Evolutionary conservation across 2,888 invertebrate species (phyloP).

Genomic region (Aphodius sticticus): DNA sequence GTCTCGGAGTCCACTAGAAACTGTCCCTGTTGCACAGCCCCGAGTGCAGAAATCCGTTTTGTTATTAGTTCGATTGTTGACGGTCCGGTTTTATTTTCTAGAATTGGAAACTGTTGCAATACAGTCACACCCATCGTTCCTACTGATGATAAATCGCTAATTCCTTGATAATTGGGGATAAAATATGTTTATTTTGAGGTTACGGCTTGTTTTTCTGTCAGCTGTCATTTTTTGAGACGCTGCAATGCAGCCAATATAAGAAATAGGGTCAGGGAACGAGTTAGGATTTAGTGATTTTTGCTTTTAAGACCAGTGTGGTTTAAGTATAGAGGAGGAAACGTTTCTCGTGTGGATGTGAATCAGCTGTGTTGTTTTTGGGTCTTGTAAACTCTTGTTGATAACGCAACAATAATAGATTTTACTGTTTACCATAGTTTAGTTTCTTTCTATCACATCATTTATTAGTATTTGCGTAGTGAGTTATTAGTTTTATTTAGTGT

Average conservation of each 20-base stretch:
- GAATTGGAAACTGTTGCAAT: conserved; percentile 86
- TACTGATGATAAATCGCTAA: not conserved
- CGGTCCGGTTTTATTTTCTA: conserved; percentile 89
- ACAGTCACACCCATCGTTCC: conserved; percentile 71
- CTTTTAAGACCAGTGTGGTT: too few relatives aligned
- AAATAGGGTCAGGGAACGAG: not conserved
- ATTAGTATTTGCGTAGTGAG: too few relatives aligned
- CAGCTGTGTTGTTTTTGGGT: too few relatives aligned
- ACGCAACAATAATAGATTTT: too few relatives aligned
- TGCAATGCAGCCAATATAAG: not conserved
- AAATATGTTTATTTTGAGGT: not conserved
- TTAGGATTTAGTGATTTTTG: too few relatives aligned
- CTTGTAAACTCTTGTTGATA: too few relatives aligned
- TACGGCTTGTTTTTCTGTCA: not conserved
- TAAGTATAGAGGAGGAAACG: too few relatives aligned
- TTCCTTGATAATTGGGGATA: not conserved
- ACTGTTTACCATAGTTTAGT: too few relatives aligned
- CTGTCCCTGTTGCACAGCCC: conserved; percentile 87
- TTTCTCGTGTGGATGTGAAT: too few relatives aligned
- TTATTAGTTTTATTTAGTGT: too few relatives aligned
- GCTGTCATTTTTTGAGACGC: not conserved
- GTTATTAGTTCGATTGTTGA: conserved; percentile 87
- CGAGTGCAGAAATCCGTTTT: conserved; percentile 84
- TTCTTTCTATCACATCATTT: too few relatives aligned
- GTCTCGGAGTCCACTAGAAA: conserved; percentile 96